Evolutionary conservation across 2,797 vertebrate genomes (phyloP).

Genomic region (Ammospiza maritima): DNA sequence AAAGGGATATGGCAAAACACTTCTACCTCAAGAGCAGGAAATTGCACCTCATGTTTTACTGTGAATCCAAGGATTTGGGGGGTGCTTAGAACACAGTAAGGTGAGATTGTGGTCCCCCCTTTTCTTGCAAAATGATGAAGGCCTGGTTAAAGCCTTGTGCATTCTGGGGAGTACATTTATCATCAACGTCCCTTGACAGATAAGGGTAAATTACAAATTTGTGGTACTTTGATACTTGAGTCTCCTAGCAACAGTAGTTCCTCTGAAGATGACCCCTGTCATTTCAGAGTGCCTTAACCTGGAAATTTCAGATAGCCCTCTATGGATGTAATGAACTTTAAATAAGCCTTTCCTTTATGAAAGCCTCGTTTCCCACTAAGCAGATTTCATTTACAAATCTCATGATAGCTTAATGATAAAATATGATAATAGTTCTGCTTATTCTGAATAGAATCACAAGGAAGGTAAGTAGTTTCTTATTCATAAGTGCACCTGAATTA

Average conservation of each 20-base stretch:
- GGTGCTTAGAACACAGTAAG: background rate
- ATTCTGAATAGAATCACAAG: background rate
- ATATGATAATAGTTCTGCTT: background rate
- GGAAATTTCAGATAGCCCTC: constrained; percentile 9
- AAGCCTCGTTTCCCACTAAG: background rate
- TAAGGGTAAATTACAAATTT: background rate
- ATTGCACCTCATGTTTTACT: background rate
- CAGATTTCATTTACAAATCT: background rate
- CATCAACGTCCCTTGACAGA: background rate
- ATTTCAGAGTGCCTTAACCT: background rate
- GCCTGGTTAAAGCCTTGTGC: background rate
- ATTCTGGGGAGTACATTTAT: background rate
- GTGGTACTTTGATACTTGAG: background rate
- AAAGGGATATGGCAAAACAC: background rate
- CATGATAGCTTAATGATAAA: background rate
- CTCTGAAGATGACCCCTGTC: background rate
- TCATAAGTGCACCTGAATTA: background rate
- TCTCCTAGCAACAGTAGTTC: constrained; percentile 27
- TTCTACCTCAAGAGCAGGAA: background rate
- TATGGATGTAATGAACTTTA: background rate
- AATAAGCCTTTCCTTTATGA: background rate
- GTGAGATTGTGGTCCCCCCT: background rate
- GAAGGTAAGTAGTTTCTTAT: constrained; percentile 4
- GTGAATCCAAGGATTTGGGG: background rate
- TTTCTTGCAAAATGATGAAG: background rate